Evolutionary conservation across 2,888 invertebrate genomes (phyloP), one percentile per base, ranked within the genome.

Genomic region (Troides aeacus): DNA sequence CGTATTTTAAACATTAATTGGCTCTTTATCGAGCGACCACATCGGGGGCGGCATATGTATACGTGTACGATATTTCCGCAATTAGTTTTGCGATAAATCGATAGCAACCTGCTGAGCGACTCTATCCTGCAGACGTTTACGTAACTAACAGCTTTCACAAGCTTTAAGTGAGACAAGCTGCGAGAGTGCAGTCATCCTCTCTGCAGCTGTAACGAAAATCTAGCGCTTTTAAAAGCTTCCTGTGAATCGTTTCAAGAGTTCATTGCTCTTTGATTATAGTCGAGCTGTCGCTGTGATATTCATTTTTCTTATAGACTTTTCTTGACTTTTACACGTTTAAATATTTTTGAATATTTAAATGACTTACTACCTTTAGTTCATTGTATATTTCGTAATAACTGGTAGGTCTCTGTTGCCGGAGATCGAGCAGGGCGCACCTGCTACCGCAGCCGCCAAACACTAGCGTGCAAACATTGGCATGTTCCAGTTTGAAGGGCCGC

Each of bases 41-140:
- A 63, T 63, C 68, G 8, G 59, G 53, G 30, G n/a, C 62, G 36
- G 62, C 18, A 50, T 18, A 30, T 53, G 62, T 68, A 57, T 68
- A 58, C 63, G 62, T 68, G 62, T 68, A 58, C 63, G 63, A 68
- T 63, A 68, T 63, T 68, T 68, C 59, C 59, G 50, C 59, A 68
- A 63, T 68, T 63, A 63, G 59, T 23, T 8, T 12, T 30, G 50
- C 63, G 23, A 50, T 68, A 53, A 63, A 68, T 50, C 68, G 63
- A 68, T 68, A 68, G 59, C 66, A 36, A 50, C 60, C 60, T n/a
- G 36, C 66, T 50, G n/a, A 10, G 60, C 36, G 56, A 18, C 36
- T 50, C 60, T 50, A 23, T 58, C 64, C 53, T 53, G 50, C 60
- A 30, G 24, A 17, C 46, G n/a, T 66, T 58, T 66, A 60, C 53